Evolutionary conservation across 2,113 vertebrate species (phyloP).

Genomic region (Nothoprocta pentlandii): DNA sequence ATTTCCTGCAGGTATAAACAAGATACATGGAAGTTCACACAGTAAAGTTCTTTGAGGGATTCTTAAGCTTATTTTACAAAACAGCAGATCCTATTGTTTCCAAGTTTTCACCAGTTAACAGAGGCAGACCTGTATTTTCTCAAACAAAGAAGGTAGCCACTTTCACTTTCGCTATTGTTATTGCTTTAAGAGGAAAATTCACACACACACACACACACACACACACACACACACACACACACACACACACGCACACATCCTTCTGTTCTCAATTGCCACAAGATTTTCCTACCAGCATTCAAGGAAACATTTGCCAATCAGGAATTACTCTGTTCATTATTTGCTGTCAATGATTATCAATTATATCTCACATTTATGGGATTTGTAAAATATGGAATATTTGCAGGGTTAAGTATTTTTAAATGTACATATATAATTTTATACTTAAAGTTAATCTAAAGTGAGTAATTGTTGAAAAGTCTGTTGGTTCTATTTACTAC

Average conservation of each 20-base stretch:
- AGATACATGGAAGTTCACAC: background rate
- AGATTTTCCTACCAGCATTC: background rate
- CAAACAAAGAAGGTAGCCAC: background rate
- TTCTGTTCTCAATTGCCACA: background rate
- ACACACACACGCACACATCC: background rate
- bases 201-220: background rate
- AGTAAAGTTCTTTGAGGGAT: background rate
- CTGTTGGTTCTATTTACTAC: background rate
- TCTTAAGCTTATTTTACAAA: background rate
- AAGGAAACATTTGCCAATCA: background rate
- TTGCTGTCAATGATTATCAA: background rate
- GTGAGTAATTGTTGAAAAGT: background rate
- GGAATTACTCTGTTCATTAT: constrained; percentile 18
- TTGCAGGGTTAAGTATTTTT: background rate
- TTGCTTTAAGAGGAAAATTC: background rate
- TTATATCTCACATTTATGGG: background rate
- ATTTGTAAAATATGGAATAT: background rate
- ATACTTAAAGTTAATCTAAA: background rate
- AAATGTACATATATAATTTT: background rate
- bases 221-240: no score
- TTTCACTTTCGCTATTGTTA: background rate
- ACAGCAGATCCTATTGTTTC: background rate
- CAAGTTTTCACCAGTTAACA: background rate
- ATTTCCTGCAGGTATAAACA: background rate
- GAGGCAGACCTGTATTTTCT: background rate